Conservation (phyloP, 2,888 invertebrate genomes). For the Drosophila mercatorum region DNA sequence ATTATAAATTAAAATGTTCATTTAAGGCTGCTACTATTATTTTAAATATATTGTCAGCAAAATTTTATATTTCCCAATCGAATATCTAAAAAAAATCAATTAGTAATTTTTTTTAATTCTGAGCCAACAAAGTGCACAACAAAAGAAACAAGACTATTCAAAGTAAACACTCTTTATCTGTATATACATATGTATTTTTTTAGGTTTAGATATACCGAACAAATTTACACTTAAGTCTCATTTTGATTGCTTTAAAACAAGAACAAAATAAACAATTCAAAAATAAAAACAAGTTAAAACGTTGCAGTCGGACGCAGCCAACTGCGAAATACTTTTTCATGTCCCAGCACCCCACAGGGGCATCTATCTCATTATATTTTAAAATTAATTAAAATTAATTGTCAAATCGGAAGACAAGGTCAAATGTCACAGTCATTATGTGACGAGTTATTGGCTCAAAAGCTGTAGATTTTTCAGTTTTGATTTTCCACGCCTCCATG, state of each 20-base stretch:
- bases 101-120: conserved; percentile 50
- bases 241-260: conserved; percentile 50
- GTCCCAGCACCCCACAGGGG: too few species aligned
- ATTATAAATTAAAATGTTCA: conserved; percentile 16
- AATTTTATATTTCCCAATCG: conserved; percentile 24
- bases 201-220: conserved; percentile 58
- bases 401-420: too few species aligned
- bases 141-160: conserved; percentile 64
- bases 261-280: conserved; percentile 30
- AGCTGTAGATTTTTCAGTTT: too few species aligned
- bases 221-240: conserved; percentile 54
- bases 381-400: too few species aligned
- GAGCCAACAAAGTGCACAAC: conserved; percentile 60
- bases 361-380: too few species aligned
- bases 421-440: too few species aligned
- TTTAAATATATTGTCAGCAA: conserved; percentile 19
- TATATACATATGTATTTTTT: conserved; percentile 61
- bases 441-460: too few species aligned
- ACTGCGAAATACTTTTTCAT: too few species aligned
- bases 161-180: conserved; percentile 62
- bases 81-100: conserved; percentile 28
- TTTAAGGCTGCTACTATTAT: conserved; percentile 21
- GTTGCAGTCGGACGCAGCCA: too few species aligned
- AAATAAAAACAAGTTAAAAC: too few species aligned
- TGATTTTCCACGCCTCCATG: too few species aligned